phyloP scores from a whole-genome alignment of 2,888 invertebrate species.

The Actias luna region DNA sequence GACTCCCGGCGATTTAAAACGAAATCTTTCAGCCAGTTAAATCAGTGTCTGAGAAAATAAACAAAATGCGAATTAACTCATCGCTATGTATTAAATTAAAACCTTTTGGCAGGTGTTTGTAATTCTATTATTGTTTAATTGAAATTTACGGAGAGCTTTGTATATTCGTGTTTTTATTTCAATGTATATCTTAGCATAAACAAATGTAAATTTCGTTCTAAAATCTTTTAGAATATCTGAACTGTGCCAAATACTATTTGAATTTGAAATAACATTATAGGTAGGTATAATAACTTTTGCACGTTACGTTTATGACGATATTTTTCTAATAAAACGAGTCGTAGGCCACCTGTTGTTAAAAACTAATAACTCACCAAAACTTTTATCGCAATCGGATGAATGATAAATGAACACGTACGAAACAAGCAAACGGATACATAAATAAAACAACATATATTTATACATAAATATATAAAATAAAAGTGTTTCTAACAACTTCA shows the following conservation, averaged over 20 bases:
- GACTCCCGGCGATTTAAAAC: neutral
- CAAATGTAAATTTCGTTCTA: neutral
- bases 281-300: neutral
- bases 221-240: too few species aligned
- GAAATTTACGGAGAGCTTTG: neutral
- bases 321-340: neutral
- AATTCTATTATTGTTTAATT: neutral
- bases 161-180: neutral
- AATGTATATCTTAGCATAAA: neutral
- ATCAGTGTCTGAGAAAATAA: neutral
- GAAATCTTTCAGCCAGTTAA: neutral
- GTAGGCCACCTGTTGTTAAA: neutral
- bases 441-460: neutral
- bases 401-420: neutral
- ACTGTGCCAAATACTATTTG: neutral
- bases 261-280: neutral
- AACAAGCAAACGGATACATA: neutral
- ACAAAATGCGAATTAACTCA: neutral
- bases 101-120: neutral
- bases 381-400: neutral
- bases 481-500: conserved; percentile 35
- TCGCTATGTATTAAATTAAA: neutral
- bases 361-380: neutral
- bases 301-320: neutral
- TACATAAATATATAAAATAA: neutral